These are phyloP conservation scores for Erebia epiphron DNA, from an alignment of 2,888 invertebrate genomes.

Conservation along the genomic window DNA sequence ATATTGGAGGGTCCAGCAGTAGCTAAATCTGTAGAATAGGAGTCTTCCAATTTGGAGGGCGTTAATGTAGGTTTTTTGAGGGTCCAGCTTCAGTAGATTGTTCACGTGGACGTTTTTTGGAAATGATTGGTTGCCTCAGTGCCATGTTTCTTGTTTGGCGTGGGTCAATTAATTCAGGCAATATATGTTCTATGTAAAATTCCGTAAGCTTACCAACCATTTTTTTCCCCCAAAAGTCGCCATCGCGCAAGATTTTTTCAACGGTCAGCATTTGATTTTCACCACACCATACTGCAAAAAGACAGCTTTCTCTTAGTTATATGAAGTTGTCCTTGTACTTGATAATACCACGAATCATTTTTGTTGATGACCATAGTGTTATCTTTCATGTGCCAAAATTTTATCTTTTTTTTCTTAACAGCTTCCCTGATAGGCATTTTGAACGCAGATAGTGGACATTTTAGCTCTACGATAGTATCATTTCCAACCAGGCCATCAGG, in stretches of 20 bases:
- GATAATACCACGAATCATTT: slow-evolving; percentile 18
- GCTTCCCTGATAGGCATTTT: slow-evolving; percentile 15
- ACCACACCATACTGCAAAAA: slow-evolving; percentile 15
- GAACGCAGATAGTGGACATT: slow-evolving; percentile 10
- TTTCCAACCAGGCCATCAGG: slow-evolving; percentile 13
- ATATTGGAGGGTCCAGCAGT: not conserved
- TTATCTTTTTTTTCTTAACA: slow-evolving; percentile 16
- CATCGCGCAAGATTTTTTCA: slow-evolving; percentile 18
- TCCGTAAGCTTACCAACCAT: slow-evolving; percentile 12
- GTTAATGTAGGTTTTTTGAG: not conserved
- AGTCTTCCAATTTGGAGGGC: not conserved
- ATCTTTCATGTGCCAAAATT: slow-evolving; percentile 17
- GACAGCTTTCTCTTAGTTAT: slow-evolving; percentile 7
- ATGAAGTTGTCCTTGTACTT: slow-evolving; percentile 16
- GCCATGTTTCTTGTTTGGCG: slow-evolving; percentile 16
- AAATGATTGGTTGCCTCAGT: slow-evolving; percentile 13
- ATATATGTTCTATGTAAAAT: slow-evolving; percentile 20
- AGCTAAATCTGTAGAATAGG: too few species aligned
- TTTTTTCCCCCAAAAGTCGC: slow-evolving; percentile 7
- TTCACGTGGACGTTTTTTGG: not conserved
- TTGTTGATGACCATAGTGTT: slow-evolving; percentile 10
- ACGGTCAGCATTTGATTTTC: slow-evolving; percentile 15
- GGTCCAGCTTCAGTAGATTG: not conserved
- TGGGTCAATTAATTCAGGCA: slow-evolving; percentile 25
- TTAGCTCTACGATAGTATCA: slow-evolving; percentile 12